phyloP scores from a whole-genome alignment of 2,797 vertebrate genomes.

The Enteromius treurensis region DNA sequence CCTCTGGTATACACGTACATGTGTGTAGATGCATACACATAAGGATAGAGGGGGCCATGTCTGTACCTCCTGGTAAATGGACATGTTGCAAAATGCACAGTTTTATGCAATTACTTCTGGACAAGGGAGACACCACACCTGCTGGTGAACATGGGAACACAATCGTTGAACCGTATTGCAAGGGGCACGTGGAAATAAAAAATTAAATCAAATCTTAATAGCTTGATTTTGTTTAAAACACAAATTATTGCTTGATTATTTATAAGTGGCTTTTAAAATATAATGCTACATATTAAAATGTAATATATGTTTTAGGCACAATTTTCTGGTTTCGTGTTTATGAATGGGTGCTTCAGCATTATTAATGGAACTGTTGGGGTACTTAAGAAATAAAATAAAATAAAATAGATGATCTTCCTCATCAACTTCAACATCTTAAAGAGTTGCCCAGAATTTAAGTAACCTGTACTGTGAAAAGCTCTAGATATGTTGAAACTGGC shows the following conservation, averaged over 20 bases:
- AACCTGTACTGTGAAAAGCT: not conserved
- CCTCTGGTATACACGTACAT: not conserved
- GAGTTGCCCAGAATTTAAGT: not conserved
- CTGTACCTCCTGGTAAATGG: not conserved
- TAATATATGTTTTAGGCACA: not conserved
- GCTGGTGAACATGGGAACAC: not conserved
- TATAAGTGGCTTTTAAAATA: not conserved
- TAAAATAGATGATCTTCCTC: not conserved
- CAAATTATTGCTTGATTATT: not conserved
- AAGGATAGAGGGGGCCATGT: not conserved
- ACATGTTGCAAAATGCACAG: conserved; percentile 9
- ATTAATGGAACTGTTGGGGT: not conserved
- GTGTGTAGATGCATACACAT: not conserved
- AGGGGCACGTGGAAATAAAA: conserved; percentile 29
- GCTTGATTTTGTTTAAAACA: not conserved
- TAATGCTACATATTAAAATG: not conserved
- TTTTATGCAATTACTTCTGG: conserved; percentile 18
- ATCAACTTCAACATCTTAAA: not conserved
- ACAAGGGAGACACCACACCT: conserved; percentile 7
- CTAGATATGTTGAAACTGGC: not conserved
- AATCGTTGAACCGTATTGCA: conserved; percentile 35
- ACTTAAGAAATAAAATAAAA: not conserved
- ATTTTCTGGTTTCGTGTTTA: not conserved
- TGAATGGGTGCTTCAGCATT: not conserved
- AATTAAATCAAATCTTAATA: not conserved